Percentiles rank a stretch among this genome's conserved stretches.
These are phyloP conservation scores for Xestia xanthographa DNA, from an alignment of 2,888 invertebrate genomes.

Conservation along the genomic window DNA sequence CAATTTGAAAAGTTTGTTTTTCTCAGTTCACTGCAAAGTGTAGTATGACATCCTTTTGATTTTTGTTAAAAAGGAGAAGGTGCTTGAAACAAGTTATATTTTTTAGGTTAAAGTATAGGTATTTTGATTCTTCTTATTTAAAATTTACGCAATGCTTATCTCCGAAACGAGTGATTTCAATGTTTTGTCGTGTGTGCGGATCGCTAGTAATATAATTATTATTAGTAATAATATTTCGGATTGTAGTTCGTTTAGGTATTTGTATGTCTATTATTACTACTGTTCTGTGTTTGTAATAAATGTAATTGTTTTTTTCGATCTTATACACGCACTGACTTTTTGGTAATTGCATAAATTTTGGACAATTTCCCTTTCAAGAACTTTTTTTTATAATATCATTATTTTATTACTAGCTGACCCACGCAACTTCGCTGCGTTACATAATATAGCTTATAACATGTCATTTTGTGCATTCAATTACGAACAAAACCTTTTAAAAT, in stretches of 20 bases:
- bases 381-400: neutral
- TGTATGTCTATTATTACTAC: neutral
- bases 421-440: no score
- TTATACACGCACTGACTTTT: neutral
- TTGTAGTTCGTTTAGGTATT: no score
- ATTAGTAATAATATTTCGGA: neutral
- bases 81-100: neutral
- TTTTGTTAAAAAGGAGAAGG: conserved; percentile 19
- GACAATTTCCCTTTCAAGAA: neutral
- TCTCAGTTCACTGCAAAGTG: conserved; percentile 40
- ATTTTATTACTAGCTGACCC: no score
- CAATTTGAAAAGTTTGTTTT: conserved; percentile 62
- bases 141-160: neutral
- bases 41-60: conserved; percentile 38
- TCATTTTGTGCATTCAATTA: no score
- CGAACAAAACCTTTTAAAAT: no score
- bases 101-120: neutral
- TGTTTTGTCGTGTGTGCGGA: neutral
- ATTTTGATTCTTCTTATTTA: neutral
- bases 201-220: neutral
- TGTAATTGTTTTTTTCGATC: neutral
- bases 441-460: no score
- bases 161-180: neutral
- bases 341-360: neutral
- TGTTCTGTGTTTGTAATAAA: neutral